A percentile compares a stretch with the other conserved stretches of the same genome.
phyloP scores from a whole-genome alignment of 1,140 invertebrate genomes.

The Trigoniulus corallinus region DNA sequence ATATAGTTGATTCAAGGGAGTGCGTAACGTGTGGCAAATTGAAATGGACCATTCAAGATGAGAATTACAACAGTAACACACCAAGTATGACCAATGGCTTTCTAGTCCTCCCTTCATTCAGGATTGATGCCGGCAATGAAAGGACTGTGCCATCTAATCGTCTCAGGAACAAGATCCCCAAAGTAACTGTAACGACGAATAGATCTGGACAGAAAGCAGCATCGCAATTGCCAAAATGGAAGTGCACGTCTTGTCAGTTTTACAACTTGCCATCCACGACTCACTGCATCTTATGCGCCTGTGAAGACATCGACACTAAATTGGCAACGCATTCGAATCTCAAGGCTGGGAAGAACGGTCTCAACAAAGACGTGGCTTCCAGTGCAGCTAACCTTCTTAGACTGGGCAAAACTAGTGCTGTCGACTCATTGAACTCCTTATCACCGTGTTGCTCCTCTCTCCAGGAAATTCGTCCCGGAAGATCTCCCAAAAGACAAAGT shows the following conservation, averaged over 20 bases:
- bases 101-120: no score
- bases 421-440: no score
- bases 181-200: background rate
- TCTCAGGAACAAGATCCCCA: no score
- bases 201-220: background rate
- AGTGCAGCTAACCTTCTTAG: background rate
- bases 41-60: background rate
- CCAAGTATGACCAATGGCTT: no score
- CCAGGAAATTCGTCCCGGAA: no score
- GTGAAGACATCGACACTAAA: background rate
- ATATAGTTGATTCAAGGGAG: slow-evolving; percentile 13
- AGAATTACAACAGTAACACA: no score
- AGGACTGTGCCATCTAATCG: no score
- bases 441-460: no score
- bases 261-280: slow-evolving; percentile 1
- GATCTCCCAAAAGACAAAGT: no score
- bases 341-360: background rate
- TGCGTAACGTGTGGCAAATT: slow-evolving; percentile 9
- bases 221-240: slow-evolving; percentile 7
- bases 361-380: background rate
- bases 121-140: no score
- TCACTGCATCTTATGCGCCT: slow-evolving; percentile 9
- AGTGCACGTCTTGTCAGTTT: slow-evolving; percentile 6
- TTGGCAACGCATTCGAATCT: background rate
- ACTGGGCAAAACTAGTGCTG: background rate